Evolutionary conservation across 2,797 vertebrate species (phyloP).

Genomic region (Euthynnus affinis): DNA sequence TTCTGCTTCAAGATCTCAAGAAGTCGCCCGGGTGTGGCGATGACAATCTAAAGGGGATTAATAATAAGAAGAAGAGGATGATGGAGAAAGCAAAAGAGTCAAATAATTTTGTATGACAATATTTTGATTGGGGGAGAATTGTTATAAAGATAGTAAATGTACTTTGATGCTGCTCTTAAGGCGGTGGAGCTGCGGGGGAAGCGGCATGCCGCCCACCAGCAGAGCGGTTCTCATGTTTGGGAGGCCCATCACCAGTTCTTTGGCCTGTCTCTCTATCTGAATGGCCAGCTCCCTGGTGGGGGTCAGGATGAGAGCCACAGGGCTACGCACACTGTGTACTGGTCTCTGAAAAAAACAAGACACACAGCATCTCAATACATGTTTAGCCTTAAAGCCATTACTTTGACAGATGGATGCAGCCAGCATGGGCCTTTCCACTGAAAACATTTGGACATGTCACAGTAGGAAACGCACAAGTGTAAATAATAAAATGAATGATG

Average conservation of each 20-base stretch:
- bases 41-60: constrained; percentile 87
- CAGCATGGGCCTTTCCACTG: too few species aligned
- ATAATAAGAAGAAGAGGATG: constrained; percentile 6
- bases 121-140: neutral
- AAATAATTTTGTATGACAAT: neutral
- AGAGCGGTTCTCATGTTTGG: constrained; percentile 95
- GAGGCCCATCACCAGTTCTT: constrained; percentile 92
- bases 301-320: constrained; percentile 90
- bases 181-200: constrained; percentile 94
- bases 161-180: constrained; percentile 94
- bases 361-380: neutral
- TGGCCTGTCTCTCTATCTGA: constrained; percentile 95
- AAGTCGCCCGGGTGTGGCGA: constrained; percentile 96
- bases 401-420: too few species aligned
- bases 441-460: too few species aligned
- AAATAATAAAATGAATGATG: too few species aligned
- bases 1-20: constrained; percentile 94
- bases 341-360: constrained; percentile 61
- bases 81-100: neutral
- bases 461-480: too few species aligned
- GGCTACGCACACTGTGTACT: constrained; percentile 53
- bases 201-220: constrained; percentile 94
- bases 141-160: constrained; percentile 21
- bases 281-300: constrained; percentile 96
- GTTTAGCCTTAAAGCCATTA: neutral